These are phyloP conservation scores for Clunio marinus DNA, from an alignment of 2,888 invertebrate genomes.

Conservation along the genomic window DNA sequence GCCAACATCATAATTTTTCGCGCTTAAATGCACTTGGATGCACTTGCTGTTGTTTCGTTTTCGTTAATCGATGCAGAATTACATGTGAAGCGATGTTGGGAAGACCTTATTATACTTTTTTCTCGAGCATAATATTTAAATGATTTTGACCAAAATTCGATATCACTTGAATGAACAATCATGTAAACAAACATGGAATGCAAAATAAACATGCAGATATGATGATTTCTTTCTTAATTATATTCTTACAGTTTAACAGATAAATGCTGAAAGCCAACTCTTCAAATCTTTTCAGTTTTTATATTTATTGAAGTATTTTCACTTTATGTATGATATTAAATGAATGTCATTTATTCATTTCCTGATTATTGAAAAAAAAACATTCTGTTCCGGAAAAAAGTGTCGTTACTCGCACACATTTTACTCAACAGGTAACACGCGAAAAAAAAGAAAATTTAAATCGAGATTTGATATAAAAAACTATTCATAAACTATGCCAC, in stretches of 20 bases:
- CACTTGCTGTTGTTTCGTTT: conserved; percentile 12
- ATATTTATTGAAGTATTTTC: too few species aligned
- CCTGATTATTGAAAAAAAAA: conserved; percentile 12
- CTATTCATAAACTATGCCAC: conserved; percentile 15
- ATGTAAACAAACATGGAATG: too few species aligned
- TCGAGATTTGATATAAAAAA: conserved; percentile 8
- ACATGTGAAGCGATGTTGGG: conserved; percentile 9
- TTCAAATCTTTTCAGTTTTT: too few species aligned
- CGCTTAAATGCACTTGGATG: conserved; percentile 29
- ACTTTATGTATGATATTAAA: too few species aligned
- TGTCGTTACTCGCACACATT: conserved; percentile 6
- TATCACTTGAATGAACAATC: too few species aligned
- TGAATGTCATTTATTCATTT: conserved; percentile 11
- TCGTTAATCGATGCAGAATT: not conserved
- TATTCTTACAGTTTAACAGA: too few species aligned
- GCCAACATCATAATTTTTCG: conserved; percentile 33
- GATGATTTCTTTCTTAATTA: too few species aligned
- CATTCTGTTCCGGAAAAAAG: conserved; percentile 14
- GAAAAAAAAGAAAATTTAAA: not conserved
- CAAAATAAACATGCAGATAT: too few species aligned
- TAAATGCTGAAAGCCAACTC: too few species aligned
- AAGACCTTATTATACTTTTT: too few species aligned
- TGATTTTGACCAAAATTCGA: too few species aligned
- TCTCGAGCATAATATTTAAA: too few species aligned
- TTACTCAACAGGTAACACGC: conserved; percentile 20